Evolutionary conservation across 2,888 invertebrate genomes (phyloP).

Genomic region (Ochropacha duplaris): DNA sequence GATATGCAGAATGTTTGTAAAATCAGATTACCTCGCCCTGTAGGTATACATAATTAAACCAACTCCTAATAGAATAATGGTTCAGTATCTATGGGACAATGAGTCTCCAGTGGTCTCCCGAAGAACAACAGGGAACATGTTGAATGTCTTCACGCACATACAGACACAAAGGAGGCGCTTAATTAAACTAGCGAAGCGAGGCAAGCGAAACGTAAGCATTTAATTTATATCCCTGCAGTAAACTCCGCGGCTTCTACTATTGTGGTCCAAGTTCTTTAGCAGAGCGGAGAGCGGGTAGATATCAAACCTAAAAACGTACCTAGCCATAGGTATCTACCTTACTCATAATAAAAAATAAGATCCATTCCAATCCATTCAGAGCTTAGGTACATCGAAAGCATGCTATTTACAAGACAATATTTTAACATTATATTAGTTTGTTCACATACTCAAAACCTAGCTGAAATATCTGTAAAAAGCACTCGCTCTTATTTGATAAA

Average conservation of each 20-base stretch:
- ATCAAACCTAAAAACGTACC: too few species aligned
- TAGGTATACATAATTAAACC: not conserved
- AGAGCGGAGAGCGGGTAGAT: conserved; percentile 29
- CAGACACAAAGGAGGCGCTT: conserved; percentile 78
- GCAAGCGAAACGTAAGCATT: conserved; percentile 81
- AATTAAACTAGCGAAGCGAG: conserved; percentile 80
- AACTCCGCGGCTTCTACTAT: conserved; percentile 73
- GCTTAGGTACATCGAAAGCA: too few species aligned
- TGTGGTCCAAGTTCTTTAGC: conserved; percentile 45
- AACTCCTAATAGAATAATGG: conserved; percentile 9
- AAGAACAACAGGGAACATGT: conserved; percentile 65
- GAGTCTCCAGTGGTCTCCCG: conserved; percentile 49
- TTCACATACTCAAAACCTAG: too few species aligned
- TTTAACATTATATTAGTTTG: too few species aligned
- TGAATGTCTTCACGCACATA: conserved; percentile 75
- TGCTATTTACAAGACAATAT: too few species aligned
- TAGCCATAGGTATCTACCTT: too few species aligned
- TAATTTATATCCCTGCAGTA: conserved; percentile 82
- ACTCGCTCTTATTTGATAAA: too few species aligned
- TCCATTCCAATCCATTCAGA: too few species aligned
- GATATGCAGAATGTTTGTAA: not conserved
- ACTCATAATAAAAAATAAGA: too few species aligned
- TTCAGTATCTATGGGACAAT: conserved; percentile 25
- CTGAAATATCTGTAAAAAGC: too few species aligned
- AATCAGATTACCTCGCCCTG: not conserved